These are phyloP conservation scores for Scaeva pyrastri DNA, from an alignment of 2,888 invertebrate genomes.

Conservation along the genomic window DNA sequence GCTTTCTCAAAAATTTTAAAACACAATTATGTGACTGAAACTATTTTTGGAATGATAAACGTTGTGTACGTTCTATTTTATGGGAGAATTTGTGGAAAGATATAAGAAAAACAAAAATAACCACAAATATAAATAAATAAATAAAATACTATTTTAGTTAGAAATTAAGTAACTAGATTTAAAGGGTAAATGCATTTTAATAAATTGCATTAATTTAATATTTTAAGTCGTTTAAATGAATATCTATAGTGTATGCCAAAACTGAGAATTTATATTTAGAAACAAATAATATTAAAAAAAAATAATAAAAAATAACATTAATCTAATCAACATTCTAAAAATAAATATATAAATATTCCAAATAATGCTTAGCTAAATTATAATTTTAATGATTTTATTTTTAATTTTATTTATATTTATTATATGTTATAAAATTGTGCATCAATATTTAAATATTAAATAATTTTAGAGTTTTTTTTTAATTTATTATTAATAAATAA, in stretches of 20 bases:
- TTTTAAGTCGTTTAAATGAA: background rate
- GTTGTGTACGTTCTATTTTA: slow-evolving; percentile 11
- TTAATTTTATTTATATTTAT: slow-evolving; percentile 56
- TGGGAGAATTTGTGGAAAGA: slow-evolving; percentile 24
- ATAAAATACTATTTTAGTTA: background rate
- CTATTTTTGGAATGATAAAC: slow-evolving; percentile 66
- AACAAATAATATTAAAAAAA: slow-evolving; percentile 2
- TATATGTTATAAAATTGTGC: slow-evolving; percentile 28
- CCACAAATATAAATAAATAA: background rate
- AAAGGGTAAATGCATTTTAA: background rate
- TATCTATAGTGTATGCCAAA: slow-evolving; percentile 67
- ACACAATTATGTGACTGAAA: slow-evolving; percentile 47
- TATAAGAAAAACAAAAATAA: background rate
- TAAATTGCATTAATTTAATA: background rate
- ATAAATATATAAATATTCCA: slow-evolving; percentile 53
- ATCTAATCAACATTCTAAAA: slow-evolving; percentile 50
- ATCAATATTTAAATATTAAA: background rate
- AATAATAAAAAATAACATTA: background rate
- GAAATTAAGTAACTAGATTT: background rate
- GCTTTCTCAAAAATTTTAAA: slow-evolving; percentile 50
- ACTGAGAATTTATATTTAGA: slow-evolving; percentile 30
- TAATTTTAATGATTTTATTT: background rate
- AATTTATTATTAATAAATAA: background rate
- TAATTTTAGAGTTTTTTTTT: background rate
- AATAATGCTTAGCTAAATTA: slow-evolving; percentile 57